Evolutionary conservation across 1,140 invertebrate species (phyloP).

Genomic region (Aethina tumida): DNA sequence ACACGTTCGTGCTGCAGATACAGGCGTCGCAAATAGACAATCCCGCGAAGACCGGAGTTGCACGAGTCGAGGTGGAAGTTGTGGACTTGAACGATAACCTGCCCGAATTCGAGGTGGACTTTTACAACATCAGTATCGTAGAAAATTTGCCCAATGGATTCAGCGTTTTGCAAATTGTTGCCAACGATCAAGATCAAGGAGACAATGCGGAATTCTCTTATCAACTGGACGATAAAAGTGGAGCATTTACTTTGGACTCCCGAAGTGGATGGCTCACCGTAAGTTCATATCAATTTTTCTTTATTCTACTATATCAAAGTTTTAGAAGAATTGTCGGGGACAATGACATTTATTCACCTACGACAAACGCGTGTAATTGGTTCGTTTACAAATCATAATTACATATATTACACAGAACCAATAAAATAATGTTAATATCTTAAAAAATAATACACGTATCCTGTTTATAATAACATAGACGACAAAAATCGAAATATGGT

Average conservation of each 20-base stretch:
- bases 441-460: too few species aligned
- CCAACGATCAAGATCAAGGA: slow-evolving; percentile 67
- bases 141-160: slow-evolving; percentile 83
- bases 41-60: slow-evolving; percentile 59
- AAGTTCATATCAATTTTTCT: slow-evolving; percentile 25
- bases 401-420: too few species aligned
- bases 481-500: too few species aligned
- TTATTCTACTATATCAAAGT: too few species aligned
- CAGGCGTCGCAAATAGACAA: slow-evolving; percentile 72
- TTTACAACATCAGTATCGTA: slow-evolving; percentile 85
- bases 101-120: slow-evolving; percentile 76
- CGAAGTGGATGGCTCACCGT: slow-evolving; percentile 78
- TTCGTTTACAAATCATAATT: too few species aligned
- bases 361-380: too few species aligned
- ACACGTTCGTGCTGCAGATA: slow-evolving; percentile 66
- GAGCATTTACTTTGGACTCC: slow-evolving; percentile 70
- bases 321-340: too few species aligned
- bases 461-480: too few species aligned
- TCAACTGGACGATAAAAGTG: slow-evolving; percentile 59
- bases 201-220: slow-evolving; percentile 78
- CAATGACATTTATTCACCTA: too few species aligned
- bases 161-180: slow-evolving; percentile 72
- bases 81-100: slow-evolving; percentile 76
- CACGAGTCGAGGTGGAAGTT: slow-evolving; percentile 67
- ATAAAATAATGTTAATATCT: too few species aligned